These are phyloP conservation scores for Nemopilema nomurai DNA, from an alignment of 30 jellyfish, hydroid and myxozoan species.

Conservation along the genomic window DNA sequence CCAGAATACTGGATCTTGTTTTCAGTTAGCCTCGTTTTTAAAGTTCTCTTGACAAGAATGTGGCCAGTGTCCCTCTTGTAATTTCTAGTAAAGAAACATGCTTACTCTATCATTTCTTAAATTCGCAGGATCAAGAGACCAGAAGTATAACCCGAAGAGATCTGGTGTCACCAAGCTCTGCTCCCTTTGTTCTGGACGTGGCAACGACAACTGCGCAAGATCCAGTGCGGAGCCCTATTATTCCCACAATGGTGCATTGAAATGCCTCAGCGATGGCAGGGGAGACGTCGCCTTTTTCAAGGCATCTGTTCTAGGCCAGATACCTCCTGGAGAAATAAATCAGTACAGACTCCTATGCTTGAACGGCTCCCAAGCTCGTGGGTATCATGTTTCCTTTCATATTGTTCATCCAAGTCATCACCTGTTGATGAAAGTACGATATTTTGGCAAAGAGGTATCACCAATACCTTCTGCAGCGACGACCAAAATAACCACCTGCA, in stretches of 20 bases:
- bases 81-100: too few relatives aligned
- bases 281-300: slow-evolving; percentile 61
- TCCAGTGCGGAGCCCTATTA: slow-evolving; percentile 43
- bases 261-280: slow-evolving; percentile 20
- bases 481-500: too few relatives aligned
- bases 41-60: too few relatives aligned
- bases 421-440: neutral
- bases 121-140: slow-evolving; percentile 12
- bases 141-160: slow-evolving; percentile 1
- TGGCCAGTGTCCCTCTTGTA: too few relatives aligned
- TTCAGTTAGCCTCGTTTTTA: too few relatives aligned
- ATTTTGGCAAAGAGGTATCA: too few relatives aligned
- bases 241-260: slow-evolving; percentile 46
- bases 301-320: slow-evolving; percentile 2
- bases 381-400: neutral
- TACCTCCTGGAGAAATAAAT: neutral
- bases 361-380: slow-evolving; percentile 1
- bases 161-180: slow-evolving; percentile 13
- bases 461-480: too few relatives aligned
- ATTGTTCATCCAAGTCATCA: too few relatives aligned
- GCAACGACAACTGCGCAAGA: slow-evolving; percentile 28
- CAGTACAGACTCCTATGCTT: slow-evolving; percentile 1
- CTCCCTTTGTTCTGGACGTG: slow-evolving; percentile 37
- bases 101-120: too few relatives aligned
- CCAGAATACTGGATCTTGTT: too few relatives aligned